phyloP scores from a whole-genome alignment of 2,113 vertebrate genomes.

The Galbula dea region DNA sequence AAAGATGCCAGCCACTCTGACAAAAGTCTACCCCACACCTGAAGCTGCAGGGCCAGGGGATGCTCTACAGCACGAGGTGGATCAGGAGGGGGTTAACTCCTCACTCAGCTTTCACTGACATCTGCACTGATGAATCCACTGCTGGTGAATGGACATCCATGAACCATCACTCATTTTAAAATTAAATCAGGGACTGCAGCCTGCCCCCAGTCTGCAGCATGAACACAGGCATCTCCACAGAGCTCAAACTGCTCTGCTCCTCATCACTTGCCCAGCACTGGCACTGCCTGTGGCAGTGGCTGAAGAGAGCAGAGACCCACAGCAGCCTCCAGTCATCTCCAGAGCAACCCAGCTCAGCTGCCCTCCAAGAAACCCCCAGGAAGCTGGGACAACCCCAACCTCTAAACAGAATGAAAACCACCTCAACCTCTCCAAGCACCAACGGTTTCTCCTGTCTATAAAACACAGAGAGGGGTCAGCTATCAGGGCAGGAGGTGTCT shows the following conservation, averaged over 20 bases:
- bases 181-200: background rate
- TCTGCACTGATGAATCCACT: background rate
- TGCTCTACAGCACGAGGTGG: background rate
- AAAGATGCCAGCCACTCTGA: background rate
- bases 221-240: background rate
- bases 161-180: background rate
- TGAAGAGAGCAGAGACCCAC: background rate
- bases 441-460: fast-evolving
- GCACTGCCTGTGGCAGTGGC: background rate
- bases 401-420: background rate
- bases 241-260: background rate
- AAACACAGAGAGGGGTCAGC: background rate
- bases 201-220: background rate
- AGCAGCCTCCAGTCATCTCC: background rate
- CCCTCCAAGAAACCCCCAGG: fast-evolving
- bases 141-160: background rate
- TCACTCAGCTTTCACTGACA: background rate
- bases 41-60: background rate
- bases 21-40: no score
- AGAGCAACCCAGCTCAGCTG: background rate
- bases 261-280: background rate
- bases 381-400: background rate
- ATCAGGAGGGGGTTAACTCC: background rate
- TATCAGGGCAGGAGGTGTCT: background rate
- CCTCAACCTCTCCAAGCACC: background rate